Evolutionary conservation across 1,140 invertebrate genomes (phyloP).

Genomic region (Drosophila tropicalis): DNA sequence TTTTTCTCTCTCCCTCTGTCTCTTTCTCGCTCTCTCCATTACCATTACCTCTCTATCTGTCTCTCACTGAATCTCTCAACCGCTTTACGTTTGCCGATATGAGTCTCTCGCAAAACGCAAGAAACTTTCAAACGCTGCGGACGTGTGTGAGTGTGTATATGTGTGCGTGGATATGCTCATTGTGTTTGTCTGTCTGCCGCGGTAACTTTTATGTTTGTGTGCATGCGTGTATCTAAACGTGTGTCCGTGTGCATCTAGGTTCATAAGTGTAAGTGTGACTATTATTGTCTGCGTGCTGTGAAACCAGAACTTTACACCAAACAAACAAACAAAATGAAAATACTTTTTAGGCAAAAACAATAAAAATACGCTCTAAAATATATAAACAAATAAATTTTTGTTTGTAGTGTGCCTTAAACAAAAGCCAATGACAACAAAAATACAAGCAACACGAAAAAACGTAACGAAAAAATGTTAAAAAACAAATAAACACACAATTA

Average conservation of each 20-base stretch:
- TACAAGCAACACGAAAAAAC: too few relatives aligned
- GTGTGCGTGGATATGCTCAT: too few relatives aligned
- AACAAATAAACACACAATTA: slow-evolving; percentile 22
- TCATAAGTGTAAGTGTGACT: neutral
- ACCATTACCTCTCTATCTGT: neutral
- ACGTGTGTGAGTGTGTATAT: slow-evolving; percentile 25
- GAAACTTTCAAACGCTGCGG: slow-evolving; percentile 35
- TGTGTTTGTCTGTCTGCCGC: slow-evolving; percentile 14
- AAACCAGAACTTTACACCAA: slow-evolving; percentile 12
- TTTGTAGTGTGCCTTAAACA: slow-evolving; percentile 40
- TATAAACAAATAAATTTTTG: neutral
- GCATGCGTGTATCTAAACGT: slow-evolving; percentile 3
- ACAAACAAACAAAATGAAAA: neutral
- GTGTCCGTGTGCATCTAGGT: neutral
- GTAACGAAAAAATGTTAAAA: slow-evolving; percentile 20
- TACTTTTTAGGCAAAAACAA: neutral
- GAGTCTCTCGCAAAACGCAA: slow-evolving; percentile 14
- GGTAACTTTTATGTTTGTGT: neutral
- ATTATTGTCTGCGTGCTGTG: neutral
- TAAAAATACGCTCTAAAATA: neutral
- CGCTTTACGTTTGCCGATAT: slow-evolving; percentile 1
- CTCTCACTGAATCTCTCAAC: neutral
- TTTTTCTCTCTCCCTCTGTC: too few relatives aligned
- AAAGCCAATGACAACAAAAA: slow-evolving; percentile 6
- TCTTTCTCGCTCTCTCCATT: too few relatives aligned